phyloP scores from a whole-genome alignment of 2,113 vertebrate genomes.

The Geothlypis trichas region DNA sequence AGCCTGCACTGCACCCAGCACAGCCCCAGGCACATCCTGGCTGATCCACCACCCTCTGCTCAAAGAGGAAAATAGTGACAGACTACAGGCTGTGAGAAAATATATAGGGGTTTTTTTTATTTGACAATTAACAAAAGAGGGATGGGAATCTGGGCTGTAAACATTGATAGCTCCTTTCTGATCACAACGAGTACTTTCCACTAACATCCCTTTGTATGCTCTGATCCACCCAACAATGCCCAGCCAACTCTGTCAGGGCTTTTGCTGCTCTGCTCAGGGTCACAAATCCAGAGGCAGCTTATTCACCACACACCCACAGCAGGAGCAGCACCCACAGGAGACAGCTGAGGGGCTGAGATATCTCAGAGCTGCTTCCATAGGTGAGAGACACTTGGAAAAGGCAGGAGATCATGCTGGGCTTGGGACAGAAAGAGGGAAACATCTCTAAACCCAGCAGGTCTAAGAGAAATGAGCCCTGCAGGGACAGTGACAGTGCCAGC shows the following conservation, averaged over 20 bases:
- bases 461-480: neutral
- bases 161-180: conserved; percentile 59
- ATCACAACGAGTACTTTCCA: conserved; percentile 61
- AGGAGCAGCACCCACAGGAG: neutral
- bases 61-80: neutral
- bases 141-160: conserved; percentile 8
- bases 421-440: neutral
- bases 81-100: conserved; percentile 14
- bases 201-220: conserved; percentile 52
- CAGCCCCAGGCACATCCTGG: neutral
- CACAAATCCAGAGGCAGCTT: conserved; percentile 42
- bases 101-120: neutral
- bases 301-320: neutral
- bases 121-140: conserved; percentile 55
- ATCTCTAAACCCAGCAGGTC: fast-evolving
- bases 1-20: neutral
- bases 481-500: neutral
- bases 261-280: conserved; percentile 49
- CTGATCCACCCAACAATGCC: conserved; percentile 64
- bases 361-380: neutral
- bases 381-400: fast-evolving
- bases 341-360: neutral
- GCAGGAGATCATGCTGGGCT: neutral
- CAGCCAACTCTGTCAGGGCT: conserved; percentile 50
- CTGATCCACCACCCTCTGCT: neutral